These are phyloP conservation scores for Ephydatia muelleri DNA, from an alignment of 37 sponge, comb jelly and placozoan species.

Conservation along the genomic window DNA sequence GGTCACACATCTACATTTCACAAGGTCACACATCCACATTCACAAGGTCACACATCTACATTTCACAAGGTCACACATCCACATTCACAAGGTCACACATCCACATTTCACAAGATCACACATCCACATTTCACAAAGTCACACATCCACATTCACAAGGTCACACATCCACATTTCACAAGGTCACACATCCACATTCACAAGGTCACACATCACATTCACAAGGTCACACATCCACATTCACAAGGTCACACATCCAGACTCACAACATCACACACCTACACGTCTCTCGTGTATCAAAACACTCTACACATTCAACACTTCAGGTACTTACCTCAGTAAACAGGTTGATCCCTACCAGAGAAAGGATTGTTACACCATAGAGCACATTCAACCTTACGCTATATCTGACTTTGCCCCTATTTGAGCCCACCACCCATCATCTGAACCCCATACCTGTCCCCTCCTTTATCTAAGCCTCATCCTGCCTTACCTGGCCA, in stretches of 20 bases:
- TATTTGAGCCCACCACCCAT: no score
- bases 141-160: neutral
- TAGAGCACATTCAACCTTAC: neutral
- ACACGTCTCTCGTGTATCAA: neutral
- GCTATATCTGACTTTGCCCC: neutral
- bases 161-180: neutral
- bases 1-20: neutral
- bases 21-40: neutral
- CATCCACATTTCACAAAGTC: neutral
- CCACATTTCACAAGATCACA: neutral
- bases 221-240: no score
- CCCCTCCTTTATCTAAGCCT: no score
- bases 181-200: conserved; percentile 16
- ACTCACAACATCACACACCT: no score
- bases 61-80: conserved; percentile 10
- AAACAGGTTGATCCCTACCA: conserved; percentile 8
- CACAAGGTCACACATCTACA: neutral
- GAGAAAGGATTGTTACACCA: neutral
- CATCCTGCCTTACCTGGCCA: conserved; percentile 55
- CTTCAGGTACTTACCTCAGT: neutral
- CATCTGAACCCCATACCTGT: no score
- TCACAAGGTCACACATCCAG: no score
- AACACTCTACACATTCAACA: neutral
- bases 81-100: no score
- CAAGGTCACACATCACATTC: neutral